phyloP scores from a whole-genome alignment of 2,888 invertebrate genomes.

The Caradrina kadenii region DNA sequence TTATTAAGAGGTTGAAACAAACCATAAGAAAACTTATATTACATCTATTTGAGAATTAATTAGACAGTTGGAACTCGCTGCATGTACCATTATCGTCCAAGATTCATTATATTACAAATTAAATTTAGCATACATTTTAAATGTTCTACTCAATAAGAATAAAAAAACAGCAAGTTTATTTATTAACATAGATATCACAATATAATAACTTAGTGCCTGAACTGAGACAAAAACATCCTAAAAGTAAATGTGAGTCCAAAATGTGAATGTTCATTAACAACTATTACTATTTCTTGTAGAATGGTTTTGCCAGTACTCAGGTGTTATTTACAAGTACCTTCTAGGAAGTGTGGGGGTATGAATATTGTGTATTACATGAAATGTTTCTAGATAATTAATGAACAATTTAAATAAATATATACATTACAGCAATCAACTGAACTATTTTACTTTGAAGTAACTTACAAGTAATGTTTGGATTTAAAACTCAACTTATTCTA shows the following conservation, averaged over 20 bases:
- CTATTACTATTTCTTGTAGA: constrained; percentile 16
- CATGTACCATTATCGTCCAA: constrained; percentile 54
- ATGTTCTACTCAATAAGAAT: constrained; percentile 47
- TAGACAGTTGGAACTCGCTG: constrained; percentile 68
- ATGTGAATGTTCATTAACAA: constrained; percentile 26
- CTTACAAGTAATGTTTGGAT: constrained; percentile 57
- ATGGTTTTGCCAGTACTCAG: constrained; percentile 28
- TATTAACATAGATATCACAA: constrained; percentile 67
- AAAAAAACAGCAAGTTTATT: constrained; percentile 54
- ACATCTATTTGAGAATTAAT: constrained; percentile 74
- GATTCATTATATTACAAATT: constrained; percentile 54
- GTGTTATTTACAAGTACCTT: constrained; percentile 53
- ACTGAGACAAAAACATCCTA: constrained; percentile 55
- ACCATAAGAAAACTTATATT: constrained; percentile 73
- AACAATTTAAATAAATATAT: constrained; percentile 58
- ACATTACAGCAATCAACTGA: constrained; percentile 48
- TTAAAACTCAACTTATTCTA: constrained; percentile 60
- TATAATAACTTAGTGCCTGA: constrained; percentile 65
- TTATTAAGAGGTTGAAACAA: constrained; percentile 78
- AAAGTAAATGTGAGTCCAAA: constrained; percentile 29
- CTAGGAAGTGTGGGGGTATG: constrained; percentile 43
- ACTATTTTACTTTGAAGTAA: constrained; percentile 56
- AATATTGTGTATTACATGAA: constrained; percentile 45
- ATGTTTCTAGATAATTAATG: constrained; percentile 48
- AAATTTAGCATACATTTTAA: constrained; percentile 60